Evolutionary conservation across 2,797 vertebrate species (phyloP).

Genomic region (Falco biarmicus): DNA sequence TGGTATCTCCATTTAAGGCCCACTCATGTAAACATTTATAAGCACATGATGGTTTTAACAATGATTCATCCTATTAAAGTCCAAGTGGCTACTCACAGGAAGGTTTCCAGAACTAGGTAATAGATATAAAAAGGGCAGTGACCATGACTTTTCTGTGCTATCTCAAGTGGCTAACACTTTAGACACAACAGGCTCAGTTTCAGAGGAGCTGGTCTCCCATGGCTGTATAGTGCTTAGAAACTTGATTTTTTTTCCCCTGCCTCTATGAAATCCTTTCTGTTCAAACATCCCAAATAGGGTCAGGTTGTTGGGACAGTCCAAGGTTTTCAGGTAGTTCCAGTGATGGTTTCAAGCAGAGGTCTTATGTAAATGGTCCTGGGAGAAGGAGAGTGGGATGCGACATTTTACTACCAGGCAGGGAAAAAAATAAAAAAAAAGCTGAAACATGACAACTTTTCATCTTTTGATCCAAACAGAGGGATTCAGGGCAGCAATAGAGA

Average conservation of each 20-base stretch:
- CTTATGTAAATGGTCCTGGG: neutral
- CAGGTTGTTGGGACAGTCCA: neutral
- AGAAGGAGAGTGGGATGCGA: neutral
- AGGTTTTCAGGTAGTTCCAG: neutral
- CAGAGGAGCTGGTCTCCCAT: neutral
- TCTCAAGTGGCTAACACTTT: conserved; percentile 59
- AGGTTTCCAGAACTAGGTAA: conserved; percentile 64
- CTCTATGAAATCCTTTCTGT: neutral
- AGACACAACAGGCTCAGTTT: neutral
- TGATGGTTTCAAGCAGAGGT: neutral
- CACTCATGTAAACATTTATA: conserved; percentile 43
- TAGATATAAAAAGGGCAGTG: conserved; percentile 65
- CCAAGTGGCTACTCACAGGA: conserved; percentile 58
- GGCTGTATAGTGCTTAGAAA: neutral
- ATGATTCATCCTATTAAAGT: conserved; percentile 63
- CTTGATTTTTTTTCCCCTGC: neutral
- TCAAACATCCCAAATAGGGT: neutral
- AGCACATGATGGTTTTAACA: conserved; percentile 48
- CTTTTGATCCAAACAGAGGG: neutral
- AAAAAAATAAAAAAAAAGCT: neutral
- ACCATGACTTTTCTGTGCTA: conserved; percentile 30
- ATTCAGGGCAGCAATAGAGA: neutral
- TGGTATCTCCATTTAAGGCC: conserved; percentile 29
- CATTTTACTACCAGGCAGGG: neutral
- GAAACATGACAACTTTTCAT: rapidly evolving